A percentile compares a stretch with the other conserved stretches of the same genome.
phyloP scores from a whole-genome alignment of 2,797 vertebrate genomes.

The Cetoscarus ocellatus region DNA sequence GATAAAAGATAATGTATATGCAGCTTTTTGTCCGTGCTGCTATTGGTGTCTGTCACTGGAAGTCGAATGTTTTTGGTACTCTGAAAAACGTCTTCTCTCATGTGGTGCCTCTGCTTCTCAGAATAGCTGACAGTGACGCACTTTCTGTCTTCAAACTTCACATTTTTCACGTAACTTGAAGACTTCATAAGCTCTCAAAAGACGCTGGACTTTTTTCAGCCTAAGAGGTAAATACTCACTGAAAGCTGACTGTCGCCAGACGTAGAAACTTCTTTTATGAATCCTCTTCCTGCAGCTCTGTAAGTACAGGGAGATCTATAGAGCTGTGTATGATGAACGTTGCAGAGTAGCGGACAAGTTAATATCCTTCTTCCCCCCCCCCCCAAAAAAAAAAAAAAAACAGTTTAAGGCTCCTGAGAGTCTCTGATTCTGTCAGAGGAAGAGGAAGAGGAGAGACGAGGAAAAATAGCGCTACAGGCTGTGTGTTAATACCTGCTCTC shows the following conservation, averaged over 20 bases:
- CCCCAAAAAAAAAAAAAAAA: constrained; percentile 9
- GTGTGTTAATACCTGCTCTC: constrained; percentile 37
- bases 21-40: constrained; percentile 7
- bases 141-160: constrained; percentile 2
- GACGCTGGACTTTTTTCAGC: constrained; percentile 17
- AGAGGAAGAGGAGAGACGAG: constrained; percentile 3
- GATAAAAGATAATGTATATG: constrained; percentile 9
- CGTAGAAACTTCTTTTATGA: constrained; percentile 37
- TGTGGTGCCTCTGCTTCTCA: neutral
- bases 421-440: constrained; percentile 32
- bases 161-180: constrained; percentile 21
- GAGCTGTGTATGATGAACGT: constrained; percentile 32
- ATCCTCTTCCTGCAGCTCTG: constrained; percentile 30
- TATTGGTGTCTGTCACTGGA: constrained; percentile 1
- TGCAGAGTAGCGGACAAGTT: constrained; percentile 22
- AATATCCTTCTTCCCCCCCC: constrained; percentile 32
- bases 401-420: constrained; percentile 25
- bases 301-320: constrained; percentile 33
- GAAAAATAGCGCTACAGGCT: constrained; percentile 6
- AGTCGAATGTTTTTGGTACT: constrained; percentile 9
- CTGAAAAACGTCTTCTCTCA: constrained; percentile 13
- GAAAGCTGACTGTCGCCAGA: constrained; percentile 33
- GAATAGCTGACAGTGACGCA: constrained; percentile 13
- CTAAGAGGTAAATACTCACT: constrained; percentile 66
- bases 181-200: constrained; percentile 9